Percentiles rank a stretch among this genome's conserved stretches.
These are phyloP conservation scores for Poecilobothrus nobilitatus DNA, from an alignment of 2,888 invertebrate genomes.

Conservation along the genomic window DNA sequence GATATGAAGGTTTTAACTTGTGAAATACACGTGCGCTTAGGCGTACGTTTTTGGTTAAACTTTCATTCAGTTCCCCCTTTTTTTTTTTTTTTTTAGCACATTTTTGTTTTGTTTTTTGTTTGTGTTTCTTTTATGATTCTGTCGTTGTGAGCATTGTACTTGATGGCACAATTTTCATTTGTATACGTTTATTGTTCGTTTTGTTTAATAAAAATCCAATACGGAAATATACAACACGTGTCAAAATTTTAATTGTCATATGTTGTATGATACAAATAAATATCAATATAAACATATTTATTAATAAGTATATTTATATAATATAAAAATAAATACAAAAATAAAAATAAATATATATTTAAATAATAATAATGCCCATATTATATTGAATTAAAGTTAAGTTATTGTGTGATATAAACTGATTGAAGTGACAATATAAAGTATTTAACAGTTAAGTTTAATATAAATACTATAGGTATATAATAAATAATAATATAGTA, in stretches of 20 bases:
- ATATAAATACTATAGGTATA: too few relatives aligned
- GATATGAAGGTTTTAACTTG: not conserved
- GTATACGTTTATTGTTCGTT: not conserved
- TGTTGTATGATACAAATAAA: too few relatives aligned
- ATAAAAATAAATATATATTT: too few relatives aligned
- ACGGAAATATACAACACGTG: slow-evolving; percentile 2
- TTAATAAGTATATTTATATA: too few relatives aligned
- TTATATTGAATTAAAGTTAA: too few relatives aligned
- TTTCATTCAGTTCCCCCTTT: not conserved
- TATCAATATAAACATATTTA: too few relatives aligned
- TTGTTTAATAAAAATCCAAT: not conserved
- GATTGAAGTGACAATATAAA: too few relatives aligned
- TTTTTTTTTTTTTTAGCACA: not conserved
- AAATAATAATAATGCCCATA: too few relatives aligned
- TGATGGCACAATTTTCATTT: not conserved
- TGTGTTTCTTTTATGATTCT: not conserved
- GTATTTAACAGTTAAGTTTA: too few relatives aligned
- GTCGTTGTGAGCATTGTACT: not conserved
- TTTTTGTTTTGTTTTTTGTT: not conserved
- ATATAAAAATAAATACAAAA: too few relatives aligned
- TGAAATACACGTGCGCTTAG: not conserved
- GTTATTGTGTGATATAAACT: too few relatives aligned
- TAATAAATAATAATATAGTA: too few relatives aligned
- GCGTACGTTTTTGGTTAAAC: not conserved
- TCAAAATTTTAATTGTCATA: not conserved